Base-by-base conservation (phyloP, 2,113 vertebrate species). In the Romanogobio albipinnatus region DNA sequence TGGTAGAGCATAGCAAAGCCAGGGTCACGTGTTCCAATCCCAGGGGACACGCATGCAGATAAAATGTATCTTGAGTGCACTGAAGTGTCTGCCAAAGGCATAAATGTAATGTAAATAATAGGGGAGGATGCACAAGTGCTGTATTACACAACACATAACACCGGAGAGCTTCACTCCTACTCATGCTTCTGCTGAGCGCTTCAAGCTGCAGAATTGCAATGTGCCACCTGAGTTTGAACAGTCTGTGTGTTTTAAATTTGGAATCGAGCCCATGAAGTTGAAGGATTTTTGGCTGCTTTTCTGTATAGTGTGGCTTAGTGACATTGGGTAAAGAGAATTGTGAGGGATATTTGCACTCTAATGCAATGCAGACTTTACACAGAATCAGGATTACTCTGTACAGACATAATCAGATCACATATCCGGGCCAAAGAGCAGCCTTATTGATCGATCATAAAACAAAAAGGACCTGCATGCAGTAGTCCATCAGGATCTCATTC, bases 401-500 rank as follows among this genome's bases (percentile, higher is more conserved):
- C 83, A 89, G 85, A 89, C 89, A 91, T 90, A 83, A 89, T 89
- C 84, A 88, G 90, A 93, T 93, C 91, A 39, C 89, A 91, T 93
- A 89, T 92, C 92, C 73, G 81, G 89, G 92, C 87, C 89, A 84
- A 89, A 84, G 86, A 89, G 89, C 86, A 88, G 84, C 76, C 73
- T 13, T 90, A 95, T 93, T 0, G 91, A 94, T 92, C 84, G 88
- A 87, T 91, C 83, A 76, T 88, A 86, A 86, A 76, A 74, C 75
- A 91, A 91, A 90, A 92, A 92, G 89, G 89, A 91, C 90, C 89
- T 64, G 7, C 76, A 76, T 71, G 66, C 87, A 87, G 33, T 26
- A 90, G 89, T 93, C 90, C 91, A 92, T 93, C 91, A 92, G 68
- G 47, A 68, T 49, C 22, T 49, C 77, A 49, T 59, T 76, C 75